A percentile compares a stretch with the other conserved stretches of the same genome.
phyloP scores from a whole-genome alignment of 2,113 vertebrate species.

The Onychostoma macrolepis region DNA sequence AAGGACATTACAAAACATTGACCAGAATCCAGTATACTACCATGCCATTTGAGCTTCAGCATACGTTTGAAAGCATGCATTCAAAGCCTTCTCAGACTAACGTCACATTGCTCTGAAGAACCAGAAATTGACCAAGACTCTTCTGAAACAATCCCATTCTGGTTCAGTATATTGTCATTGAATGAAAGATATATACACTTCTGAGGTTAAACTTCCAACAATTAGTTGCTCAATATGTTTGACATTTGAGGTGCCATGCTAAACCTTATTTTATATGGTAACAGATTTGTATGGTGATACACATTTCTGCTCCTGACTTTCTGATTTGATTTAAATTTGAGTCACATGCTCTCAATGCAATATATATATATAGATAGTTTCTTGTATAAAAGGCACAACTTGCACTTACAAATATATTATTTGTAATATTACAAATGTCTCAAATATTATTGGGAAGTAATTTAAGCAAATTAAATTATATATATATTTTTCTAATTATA shows the following conservation, averaged over 20 bases:
- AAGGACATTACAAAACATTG: not conserved
- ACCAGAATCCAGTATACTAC: not conserved
- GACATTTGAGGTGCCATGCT: not conserved
- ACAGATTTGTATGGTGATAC: not conserved
- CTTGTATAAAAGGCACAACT: no score
- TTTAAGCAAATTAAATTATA: no score
- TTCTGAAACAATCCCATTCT: conserved; percentile 70
- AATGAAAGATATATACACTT: conserved; percentile 67
- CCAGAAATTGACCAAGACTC: not conserved
- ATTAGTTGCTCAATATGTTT: not conserved
- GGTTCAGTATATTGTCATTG: conserved; percentile 87
- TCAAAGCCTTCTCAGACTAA: conserved; percentile 88
- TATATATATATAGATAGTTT: no score
- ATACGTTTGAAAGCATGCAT: no score
- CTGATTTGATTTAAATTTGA: not conserved
- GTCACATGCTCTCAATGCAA: not conserved
- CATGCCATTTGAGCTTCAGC: not conserved
- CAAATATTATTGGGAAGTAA: no score
- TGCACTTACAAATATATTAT: no score
- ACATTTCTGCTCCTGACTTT: not conserved
- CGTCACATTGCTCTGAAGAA: conserved; percentile 69
- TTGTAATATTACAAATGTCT: no score
- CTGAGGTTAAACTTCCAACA: not conserved
- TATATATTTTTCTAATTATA: no score
- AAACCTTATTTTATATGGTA: not conserved